A percentile compares a stretch with the other conserved stretches of the same genome.
These are phyloP conservation scores for Nysson spinosus DNA, from an alignment of 2,888 invertebrate species.

Conservation along the genomic window DNA sequence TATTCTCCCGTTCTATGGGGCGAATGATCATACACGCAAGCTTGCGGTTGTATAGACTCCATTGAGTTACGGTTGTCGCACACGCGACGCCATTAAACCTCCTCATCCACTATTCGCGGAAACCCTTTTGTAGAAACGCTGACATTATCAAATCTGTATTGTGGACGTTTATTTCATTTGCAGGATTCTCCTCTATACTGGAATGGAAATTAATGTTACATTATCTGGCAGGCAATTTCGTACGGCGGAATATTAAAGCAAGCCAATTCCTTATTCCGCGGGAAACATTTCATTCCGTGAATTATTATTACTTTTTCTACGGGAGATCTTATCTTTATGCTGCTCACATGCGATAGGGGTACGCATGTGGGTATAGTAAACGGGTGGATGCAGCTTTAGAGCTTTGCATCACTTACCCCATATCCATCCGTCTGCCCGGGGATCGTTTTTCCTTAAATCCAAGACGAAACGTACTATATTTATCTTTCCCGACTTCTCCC, in stretches of 20 bases:
- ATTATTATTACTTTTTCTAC: no score
- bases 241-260: no score
- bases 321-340: no score
- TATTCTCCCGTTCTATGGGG: conserved; percentile 11
- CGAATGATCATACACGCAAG: conserved; percentile 32
- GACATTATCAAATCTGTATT: background rate
- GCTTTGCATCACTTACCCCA: conserved; percentile 23
- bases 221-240: no score
- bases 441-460: conserved; percentile 42
- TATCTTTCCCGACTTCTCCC: background rate
- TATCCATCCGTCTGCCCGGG: conserved; percentile 30
- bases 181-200: background rate
- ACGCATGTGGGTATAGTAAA: conserved; percentile 17
- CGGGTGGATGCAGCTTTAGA: conserved; percentile 17
- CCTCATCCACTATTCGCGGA: conserved; percentile 11
- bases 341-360: no score
- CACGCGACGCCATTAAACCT: conserved; percentile 26
- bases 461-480: background rate
- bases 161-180: conserved; percentile 10
- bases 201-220: background rate
- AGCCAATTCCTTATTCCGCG: background rate
- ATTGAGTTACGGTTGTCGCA: conserved; percentile 38
- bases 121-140: conserved; percentile 8
- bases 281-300: no score
- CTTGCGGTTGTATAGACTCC: conserved; percentile 17